Conservation (phyloP, 2,113 vertebrate genomes). For the Romanogobio albipinnatus region DNA sequence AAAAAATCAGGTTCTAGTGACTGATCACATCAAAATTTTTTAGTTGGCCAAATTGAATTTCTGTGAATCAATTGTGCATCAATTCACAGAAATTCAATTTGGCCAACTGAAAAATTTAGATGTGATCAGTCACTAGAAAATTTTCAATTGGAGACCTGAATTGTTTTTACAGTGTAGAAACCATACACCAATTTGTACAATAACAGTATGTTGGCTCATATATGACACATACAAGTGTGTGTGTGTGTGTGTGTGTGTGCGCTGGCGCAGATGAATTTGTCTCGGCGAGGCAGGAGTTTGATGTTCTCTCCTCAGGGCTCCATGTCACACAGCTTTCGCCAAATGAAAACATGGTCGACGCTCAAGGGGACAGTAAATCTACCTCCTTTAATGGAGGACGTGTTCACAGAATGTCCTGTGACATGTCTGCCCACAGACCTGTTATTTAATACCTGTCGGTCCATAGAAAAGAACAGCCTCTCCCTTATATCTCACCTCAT, state of each 20-base stretch:
- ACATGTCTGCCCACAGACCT: conserved; percentile 3
- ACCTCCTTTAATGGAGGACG: conserved; percentile 34
- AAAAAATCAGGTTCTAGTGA: too few species aligned
- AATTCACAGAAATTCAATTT: too few species aligned
- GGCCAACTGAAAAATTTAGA: too few species aligned
- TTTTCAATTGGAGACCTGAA: too few species aligned
- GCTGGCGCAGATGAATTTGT: neutral
- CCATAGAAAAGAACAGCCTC: neutral
- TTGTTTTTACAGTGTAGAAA: too few species aligned
- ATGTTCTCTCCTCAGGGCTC: conserved; percentile 19
- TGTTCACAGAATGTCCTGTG: conserved; percentile 27
- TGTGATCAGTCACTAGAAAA: too few species aligned
- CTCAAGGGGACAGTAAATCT: conserved; percentile 40
- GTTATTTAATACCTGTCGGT: conserved; percentile 38
- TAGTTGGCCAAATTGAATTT: too few species aligned
- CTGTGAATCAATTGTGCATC: too few species aligned
- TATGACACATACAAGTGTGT: neutral
- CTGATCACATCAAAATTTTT: too few species aligned
- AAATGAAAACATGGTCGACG: conserved; percentile 18
- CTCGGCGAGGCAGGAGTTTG: conserved; percentile 18
- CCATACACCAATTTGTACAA: neutral
- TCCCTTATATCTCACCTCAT: conserved; percentile 3
- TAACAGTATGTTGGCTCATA: neutral
- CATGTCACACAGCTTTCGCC: conserved; percentile 21
- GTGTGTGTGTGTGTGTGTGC: neutral